Evolutionary conservation across 1,140 invertebrate genomes (phyloP), one percentile per base, ranked within the genome.

Genomic region (Drosophila asahinai): DNA sequence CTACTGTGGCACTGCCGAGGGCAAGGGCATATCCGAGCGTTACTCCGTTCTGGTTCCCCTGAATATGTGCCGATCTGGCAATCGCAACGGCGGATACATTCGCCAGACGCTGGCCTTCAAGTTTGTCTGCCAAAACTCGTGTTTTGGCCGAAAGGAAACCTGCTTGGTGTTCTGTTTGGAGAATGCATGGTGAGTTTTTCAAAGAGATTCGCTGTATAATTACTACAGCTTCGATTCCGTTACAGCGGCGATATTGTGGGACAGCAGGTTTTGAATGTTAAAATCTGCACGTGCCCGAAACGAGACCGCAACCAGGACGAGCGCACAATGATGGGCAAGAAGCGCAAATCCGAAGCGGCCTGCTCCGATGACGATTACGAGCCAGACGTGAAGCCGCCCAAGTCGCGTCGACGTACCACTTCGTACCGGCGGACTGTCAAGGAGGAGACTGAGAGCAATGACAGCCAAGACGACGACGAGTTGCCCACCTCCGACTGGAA

Each of bases 211-310:
- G 5, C 8, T 5, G 1, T 19, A 22, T 1, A 55, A 5, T 11
- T 22, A 36, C 33, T 36, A 36, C 0, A 3, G 1, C 9, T 6
- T 43, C 5, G 2, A 7, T 27, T 14, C 0, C 4, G 22, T 65
- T 84, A 3, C 42, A 93, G 92, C 42, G 91, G 86, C 19, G 91
- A 92, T 54, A 89, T 92, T 52, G 49, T 93, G 2, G 86, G 81
- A 2, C 92, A 93, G 55, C 80, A 90, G 7, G 73, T 89, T 33
- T 47, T 92, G 11, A 52, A 81, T 22, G 60, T 92, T 2, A 93
- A 92, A 66, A 80, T 92, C 19, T 93, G 91, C 17, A 91, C 83
- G 47, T 93, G 92, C 36, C 92, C 92, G 0, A 93, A 92, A 57
- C 86, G 92, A 9, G 92, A 93, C 75, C 77, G 81, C 14, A 77